A percentile compares a stretch with the other conserved stretches of the same genome.
phyloP scores from a whole-genome alignment of 2,888 invertebrate species.

The Lasius fuliginosus region DNA sequence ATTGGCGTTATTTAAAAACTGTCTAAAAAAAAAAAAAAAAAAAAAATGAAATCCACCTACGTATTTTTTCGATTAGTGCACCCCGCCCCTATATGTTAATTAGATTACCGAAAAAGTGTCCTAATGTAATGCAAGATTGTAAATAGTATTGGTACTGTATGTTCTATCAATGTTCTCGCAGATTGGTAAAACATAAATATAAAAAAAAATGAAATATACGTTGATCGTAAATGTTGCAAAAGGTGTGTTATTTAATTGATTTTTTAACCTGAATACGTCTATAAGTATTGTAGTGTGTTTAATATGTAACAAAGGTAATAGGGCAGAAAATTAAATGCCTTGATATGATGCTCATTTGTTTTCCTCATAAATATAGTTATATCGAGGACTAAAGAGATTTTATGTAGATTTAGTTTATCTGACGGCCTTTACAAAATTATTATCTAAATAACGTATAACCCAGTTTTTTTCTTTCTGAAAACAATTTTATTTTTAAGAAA shows the following conservation, averaged over 20 bases:
- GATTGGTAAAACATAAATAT: slow-evolving; percentile 43
- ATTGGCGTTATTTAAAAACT: neutral
- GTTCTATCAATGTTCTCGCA: slow-evolving; percentile 53
- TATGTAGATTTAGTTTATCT: neutral
- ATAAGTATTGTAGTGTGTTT: neutral
- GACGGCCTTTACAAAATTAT: neutral
- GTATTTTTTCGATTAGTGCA: slow-evolving; percentile 17
- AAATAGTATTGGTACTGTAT: slow-evolving; percentile 40
- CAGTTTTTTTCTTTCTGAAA: slow-evolving; percentile 76
- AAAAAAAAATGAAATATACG: slow-evolving; percentile 46
- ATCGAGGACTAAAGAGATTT: neutral
- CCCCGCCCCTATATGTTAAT: neutral
- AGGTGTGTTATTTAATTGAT: slow-evolving; percentile 2
- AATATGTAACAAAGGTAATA: neutral
- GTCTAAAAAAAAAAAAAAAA: neutral
- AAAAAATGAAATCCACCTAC: neutral
- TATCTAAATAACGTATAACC: slow-evolving; percentile 35
- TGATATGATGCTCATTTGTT: neutral
- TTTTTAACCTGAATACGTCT: neutral
- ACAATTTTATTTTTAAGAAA: slow-evolving; percentile 83
- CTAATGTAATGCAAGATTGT: slow-evolving; percentile 37
- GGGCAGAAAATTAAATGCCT: neutral
- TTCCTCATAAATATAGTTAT: neutral
- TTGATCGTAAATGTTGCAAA: slow-evolving; percentile 52
- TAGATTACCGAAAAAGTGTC: slow-evolving; percentile 29